These are phyloP conservation scores for Hymenopus coronatus DNA, from an alignment of 2,888 invertebrate species.

Conservation along the genomic window DNA sequence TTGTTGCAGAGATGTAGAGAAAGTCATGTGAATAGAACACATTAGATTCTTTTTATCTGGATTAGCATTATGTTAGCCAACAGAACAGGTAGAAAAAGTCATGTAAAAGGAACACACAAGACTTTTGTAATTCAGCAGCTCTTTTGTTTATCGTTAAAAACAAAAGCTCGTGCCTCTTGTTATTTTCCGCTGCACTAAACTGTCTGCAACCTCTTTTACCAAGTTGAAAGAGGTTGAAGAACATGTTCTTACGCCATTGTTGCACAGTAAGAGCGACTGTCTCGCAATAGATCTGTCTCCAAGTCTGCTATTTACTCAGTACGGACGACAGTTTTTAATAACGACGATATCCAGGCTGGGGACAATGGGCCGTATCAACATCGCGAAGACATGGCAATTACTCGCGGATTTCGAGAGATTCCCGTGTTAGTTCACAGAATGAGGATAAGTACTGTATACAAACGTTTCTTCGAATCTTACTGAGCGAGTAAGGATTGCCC, in stretches of 20 bases:
- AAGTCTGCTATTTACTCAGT: background rate
- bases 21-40: too few species aligned
- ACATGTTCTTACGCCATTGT: background rate
- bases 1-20: too few species aligned
- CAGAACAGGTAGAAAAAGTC: too few species aligned
- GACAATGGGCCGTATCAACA: background rate
- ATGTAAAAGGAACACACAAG: too few species aligned
- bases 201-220: too few species aligned
- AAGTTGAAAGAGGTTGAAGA: too few species aligned
- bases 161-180: too few species aligned
- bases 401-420: background rate
- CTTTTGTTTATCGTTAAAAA: too few species aligned
- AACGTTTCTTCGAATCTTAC: background rate
- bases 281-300: background rate
- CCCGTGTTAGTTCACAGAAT: background rate
- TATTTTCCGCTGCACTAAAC: too few species aligned
- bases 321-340: constrained; percentile 10
- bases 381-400: background rate
- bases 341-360: background rate
- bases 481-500: background rate
- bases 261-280: background rate
- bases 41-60: too few species aligned
- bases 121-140: too few species aligned
- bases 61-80: too few species aligned
- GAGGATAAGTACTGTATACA: background rate